Percentiles rank a stretch among this genome's conserved stretches.
phyloP scores from a whole-genome alignment of 2,888 invertebrate genomes.

The Melitaea athalia region DNA sequence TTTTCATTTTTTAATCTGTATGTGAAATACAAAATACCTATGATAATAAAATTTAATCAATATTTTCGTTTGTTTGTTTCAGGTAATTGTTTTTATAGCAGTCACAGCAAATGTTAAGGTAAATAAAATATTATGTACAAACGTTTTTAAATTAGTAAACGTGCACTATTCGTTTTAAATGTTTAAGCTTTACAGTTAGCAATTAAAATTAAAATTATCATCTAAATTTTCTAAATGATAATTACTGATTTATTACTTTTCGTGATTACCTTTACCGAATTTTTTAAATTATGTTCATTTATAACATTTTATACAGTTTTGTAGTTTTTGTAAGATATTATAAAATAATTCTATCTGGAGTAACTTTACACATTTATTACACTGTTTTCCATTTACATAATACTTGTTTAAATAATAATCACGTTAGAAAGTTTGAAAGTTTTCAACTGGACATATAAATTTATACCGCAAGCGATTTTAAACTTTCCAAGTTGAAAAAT shows the following conservation, averaged over 20 bases:
- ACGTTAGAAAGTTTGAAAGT: conserved; percentile 9
- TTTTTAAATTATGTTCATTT: too few species aligned
- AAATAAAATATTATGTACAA: not conserved
- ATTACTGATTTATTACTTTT: too few species aligned
- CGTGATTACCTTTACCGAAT: too few species aligned
- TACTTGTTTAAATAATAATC: conserved; percentile 9
- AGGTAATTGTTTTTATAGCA: conserved; percentile 14
- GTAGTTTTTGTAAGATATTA: not conserved
- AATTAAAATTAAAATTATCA: too few species aligned
- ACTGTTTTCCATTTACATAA: conserved; percentile 5
- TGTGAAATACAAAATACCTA: not conserved
- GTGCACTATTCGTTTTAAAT: too few species aligned
- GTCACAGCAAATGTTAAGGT: not conserved
- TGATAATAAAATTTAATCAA: not conserved
- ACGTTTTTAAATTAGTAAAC: too few species aligned
- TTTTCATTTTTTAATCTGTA: not conserved
- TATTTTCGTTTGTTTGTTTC: not conserved
- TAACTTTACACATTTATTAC: conserved; percentile 2
- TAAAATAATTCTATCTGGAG: not conserved
- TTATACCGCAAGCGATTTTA: not conserved
- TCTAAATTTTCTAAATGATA: too few species aligned
- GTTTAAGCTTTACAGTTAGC: too few species aligned
- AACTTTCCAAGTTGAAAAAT: not conserved
- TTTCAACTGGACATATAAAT: not conserved
- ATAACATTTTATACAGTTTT: not conserved